Conservation (phyloP, 2,888 invertebrate genomes). For the Selenia dentaria region DNA sequence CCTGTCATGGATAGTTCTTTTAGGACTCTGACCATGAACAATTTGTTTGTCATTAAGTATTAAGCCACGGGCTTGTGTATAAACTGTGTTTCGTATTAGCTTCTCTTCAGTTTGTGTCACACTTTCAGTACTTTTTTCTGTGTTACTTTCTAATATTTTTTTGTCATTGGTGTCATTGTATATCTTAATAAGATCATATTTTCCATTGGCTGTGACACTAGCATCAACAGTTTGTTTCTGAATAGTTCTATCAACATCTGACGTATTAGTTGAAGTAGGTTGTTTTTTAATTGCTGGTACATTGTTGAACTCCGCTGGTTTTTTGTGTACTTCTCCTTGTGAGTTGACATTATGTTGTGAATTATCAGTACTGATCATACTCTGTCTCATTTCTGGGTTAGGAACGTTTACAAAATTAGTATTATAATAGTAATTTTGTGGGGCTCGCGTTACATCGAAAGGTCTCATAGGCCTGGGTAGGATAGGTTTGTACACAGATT, state of each 20-base stretch:
- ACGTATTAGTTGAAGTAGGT: not conserved
- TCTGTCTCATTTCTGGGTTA: constrained; percentile 12
- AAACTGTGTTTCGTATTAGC: constrained; percentile 71
- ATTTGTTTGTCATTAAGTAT: constrained; percentile 54
- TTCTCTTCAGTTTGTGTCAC: constrained; percentile 51
- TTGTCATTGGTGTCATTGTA: constrained; percentile 23
- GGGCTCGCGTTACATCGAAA: constrained; percentile 27
- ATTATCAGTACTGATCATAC: constrained; percentile 11
- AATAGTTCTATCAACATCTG: not conserved
- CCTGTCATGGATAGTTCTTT: constrained; percentile 13
- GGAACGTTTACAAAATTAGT: constrained; percentile 1
- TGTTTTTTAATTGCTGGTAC: not conserved
- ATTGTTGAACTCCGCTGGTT: not conserved
- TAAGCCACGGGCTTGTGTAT: constrained; percentile 68
- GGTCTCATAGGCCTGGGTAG: constrained; percentile 53
- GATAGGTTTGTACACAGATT: constrained; percentile 54
- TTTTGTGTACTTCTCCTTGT: constrained; percentile 1
- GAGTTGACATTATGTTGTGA: constrained; percentile 1
- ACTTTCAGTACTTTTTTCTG: constrained; percentile 16
- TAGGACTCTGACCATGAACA: constrained; percentile 6
- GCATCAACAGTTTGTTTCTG: not conserved
- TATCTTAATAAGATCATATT: constrained; percentile 6
- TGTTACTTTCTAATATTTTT: constrained; percentile 23
- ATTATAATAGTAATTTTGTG: constrained; percentile 9
- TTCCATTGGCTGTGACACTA: not conserved